phyloP scores from a whole-genome alignment of 2,888 invertebrate genomes.

The Euplexia lucipara region DNA sequence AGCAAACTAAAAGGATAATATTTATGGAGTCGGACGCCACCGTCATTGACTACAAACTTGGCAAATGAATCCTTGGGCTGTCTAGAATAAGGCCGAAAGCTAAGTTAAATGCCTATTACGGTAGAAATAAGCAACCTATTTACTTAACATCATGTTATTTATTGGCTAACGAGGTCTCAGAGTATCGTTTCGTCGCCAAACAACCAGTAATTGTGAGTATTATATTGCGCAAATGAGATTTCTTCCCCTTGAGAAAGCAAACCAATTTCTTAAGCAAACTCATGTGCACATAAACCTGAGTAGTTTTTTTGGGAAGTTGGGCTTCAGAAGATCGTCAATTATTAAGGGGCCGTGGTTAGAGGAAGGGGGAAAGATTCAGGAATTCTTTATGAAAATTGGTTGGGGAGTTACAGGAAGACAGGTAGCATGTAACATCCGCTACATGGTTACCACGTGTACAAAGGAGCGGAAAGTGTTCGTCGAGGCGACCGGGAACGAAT shows the following conservation, averaged over 20 bases:
- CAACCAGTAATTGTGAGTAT: conserved; percentile 32
- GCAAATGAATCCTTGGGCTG: conserved; percentile 30
- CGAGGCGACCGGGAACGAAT: conserved; percentile 6
- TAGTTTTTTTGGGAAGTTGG: conserved; percentile 20
- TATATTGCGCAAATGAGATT: conserved; percentile 39
- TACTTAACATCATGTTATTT: conserved; percentile 42
- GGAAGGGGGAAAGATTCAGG: conserved; percentile 35
- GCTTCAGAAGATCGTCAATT: conserved; percentile 43
- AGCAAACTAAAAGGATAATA: conserved; percentile 4
- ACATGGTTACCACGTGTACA: conserved; percentile 41
- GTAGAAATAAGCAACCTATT: conserved; percentile 43
- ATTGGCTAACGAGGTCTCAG: conserved; percentile 33
- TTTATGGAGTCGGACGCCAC: conserved; percentile 15
- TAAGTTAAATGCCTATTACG: conserved; percentile 46
- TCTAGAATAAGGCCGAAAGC: conserved; percentile 31
- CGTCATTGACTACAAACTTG: conserved; percentile 46
- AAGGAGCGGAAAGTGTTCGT: conserved; percentile 43
- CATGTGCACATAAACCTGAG: conserved; percentile 14
- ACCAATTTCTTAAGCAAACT: conserved; percentile 23
- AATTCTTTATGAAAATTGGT: conserved; percentile 54
- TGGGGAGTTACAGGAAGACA: conserved; percentile 18
- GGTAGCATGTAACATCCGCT: conserved; percentile 40
- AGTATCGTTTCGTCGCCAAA: conserved; percentile 37
- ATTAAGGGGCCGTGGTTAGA: conserved; percentile 44
- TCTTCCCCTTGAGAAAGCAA: conserved; percentile 16